These are phyloP conservation scores for Corydoras maculifer DNA, from an alignment of 2,113 vertebrate species.

Conservation along the genomic window DNA sequence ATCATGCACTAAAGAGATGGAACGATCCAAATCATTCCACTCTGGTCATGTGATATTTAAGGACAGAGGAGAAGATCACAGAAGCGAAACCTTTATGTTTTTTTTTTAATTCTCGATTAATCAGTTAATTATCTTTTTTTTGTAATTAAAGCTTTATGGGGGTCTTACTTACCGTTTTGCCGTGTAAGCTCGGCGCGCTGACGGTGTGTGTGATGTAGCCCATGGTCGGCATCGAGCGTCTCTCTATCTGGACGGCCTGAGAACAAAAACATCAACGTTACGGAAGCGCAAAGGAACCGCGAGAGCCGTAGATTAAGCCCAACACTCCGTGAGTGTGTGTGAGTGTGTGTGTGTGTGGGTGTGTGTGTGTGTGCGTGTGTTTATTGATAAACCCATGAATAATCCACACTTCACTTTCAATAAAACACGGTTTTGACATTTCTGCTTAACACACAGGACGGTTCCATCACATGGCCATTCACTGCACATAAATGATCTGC, in stretches of 20 bases:
- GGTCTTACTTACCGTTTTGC: conserved; percentile 82
- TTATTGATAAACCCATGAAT: not conserved
- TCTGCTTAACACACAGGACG: conserved; percentile 70
- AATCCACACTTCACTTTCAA: conserved; percentile 40
- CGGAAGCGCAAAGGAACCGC: not conserved
- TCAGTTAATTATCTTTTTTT: not conserved
- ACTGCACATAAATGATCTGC: conserved; percentile 71
- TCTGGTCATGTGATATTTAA: too few relatives aligned
- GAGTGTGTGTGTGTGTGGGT: not conserved
- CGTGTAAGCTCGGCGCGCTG: conserved; percentile 93
- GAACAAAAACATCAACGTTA: not conserved
- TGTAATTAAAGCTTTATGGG: not conserved
- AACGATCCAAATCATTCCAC: too few relatives aligned
- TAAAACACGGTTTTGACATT: conserved; percentile 59
- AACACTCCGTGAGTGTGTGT: too few relatives aligned
- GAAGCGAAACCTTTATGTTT: too few relatives aligned
- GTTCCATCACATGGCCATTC: conserved; percentile 63
- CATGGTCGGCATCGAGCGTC: conserved; percentile 87
- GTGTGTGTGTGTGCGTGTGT: not conserved
- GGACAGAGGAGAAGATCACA: too few relatives aligned
- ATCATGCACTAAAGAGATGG: too few relatives aligned
- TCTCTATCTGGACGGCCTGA: conserved; percentile 81
- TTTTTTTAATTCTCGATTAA: too few relatives aligned
- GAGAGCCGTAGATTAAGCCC: too few relatives aligned
- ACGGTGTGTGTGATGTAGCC: conserved; percentile 98